Base-by-base conservation (phyloP, 2,888 invertebrate species). In the Drosophila paucipuncta region DNA sequence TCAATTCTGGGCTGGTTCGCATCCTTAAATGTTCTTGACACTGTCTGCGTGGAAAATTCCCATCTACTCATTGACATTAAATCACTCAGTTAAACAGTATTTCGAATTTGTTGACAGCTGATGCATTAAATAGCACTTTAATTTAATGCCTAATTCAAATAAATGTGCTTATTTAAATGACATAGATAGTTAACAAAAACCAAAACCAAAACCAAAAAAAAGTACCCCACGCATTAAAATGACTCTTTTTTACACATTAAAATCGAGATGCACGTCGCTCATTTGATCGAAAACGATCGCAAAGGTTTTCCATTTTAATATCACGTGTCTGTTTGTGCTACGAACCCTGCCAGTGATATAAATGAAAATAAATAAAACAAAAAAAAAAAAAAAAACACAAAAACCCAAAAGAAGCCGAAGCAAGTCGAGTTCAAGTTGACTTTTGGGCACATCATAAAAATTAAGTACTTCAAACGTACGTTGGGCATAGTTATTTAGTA, bases 181-280 rank as follows among this genome's bases (percentile, higher is more conserved):
- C 72, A 69, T 35, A 49, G 57, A 63, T 73, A 70, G 57, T 67
- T 39, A 25, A 47, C 10, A 28, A 37, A 55, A 25, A 33, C 30
- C 5, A n/a, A 54, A 25, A 53, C 22, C 13, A 37, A 55, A 25
- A 31, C 30, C 5, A 54, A 33, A n/a, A 75, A 68, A 59, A 11
- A 62, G 47, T 55, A 25, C 65, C 60, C 65, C 76, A 52, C 52
- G 57, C 54, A 57, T 31, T 10, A 55, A 31, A 18, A 4, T 7
- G 49, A 39, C 52, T 37, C 28, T 31, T n/a, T 11, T 30, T 35
- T 39, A 18, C 9, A 41, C 64, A 65, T 85, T 83, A 71, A 85
- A 77, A 70, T 72, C 67, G 68, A 87, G 83, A 69, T 68, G 70
- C 81, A 89, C 81, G 89, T 83, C 64, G 71, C 47, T 58, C 47